Conservation (phyloP, 2,888 invertebrate species). For the Papilio gigon region DNA sequence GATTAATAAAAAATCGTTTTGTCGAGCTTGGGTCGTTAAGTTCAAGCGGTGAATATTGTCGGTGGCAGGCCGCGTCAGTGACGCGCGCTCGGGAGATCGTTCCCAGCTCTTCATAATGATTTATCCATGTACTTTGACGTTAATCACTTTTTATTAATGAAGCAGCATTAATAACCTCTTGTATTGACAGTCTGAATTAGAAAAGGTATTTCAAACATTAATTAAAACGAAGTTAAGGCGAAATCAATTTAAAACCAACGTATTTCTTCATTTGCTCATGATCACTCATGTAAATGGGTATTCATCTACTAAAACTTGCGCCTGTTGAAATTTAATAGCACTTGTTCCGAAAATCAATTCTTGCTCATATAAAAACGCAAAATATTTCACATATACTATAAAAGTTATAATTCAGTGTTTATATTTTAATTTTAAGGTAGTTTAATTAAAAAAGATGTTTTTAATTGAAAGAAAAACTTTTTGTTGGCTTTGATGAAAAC, state of each 20-base stretch:
- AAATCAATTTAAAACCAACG: background rate
- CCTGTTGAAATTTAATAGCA: background rate
- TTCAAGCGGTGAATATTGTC: slow-evolving; percentile 21
- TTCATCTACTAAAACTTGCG: background rate
- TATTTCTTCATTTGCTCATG: background rate
- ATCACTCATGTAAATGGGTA: background rate
- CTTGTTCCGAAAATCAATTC: background rate
- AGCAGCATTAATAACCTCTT: background rate
- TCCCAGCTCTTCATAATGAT: slow-evolving; percentile 20
- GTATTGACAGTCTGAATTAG: slow-evolving; percentile 16
- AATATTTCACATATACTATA: too few relatives aligned
- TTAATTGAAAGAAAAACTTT: background rate
- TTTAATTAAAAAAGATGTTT: background rate
- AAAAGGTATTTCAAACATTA: background rate
- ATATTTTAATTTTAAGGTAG: background rate
- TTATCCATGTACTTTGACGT: slow-evolving; percentile 31
- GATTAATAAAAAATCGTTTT: slow-evolving; percentile 4
- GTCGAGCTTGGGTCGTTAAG: slow-evolving; percentile 20
- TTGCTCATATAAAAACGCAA: background rate
- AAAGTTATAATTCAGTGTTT: too few relatives aligned
- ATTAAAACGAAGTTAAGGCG: background rate
- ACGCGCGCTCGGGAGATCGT: slow-evolving; percentile 25
- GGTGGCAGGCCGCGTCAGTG: slow-evolving; percentile 29
- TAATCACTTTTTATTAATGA: slow-evolving; percentile 19
- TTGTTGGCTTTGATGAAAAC: slow-evolving; percentile 10